Evolutionary conservation across 2,888 invertebrate species (phyloP), one percentile per base, ranked within the genome.

Genomic region (Epirrita christyi): DNA sequence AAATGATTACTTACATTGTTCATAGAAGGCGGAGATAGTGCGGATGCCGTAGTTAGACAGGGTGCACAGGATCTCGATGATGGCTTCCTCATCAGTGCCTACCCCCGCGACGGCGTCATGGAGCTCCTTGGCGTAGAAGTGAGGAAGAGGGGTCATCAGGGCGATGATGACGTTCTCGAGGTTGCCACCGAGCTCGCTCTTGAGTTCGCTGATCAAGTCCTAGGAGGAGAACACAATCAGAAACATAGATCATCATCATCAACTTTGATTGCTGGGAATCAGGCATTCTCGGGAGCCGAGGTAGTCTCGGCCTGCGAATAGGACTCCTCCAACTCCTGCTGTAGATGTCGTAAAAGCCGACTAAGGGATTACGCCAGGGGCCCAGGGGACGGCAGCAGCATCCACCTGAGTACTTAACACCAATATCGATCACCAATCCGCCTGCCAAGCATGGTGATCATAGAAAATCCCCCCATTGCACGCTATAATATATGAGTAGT

Each of bases 61-160:
- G 0, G 98, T 97, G 92, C 97, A 97, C 52, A 98, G 93, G 76
- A 98, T 97, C 89, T 98, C 98, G 65, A 98, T 97, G 76, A 98
- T 95, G 46, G 97, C 97, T 76, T 96, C 96, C 78, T 97, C 97
- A 73, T 97, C 97, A 14, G 98, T 98, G 49, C 98, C 98, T 43
- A 96, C 44, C 29, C 98, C 98, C 67, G 95, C 87, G 57, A 98
- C 96, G 47, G 98, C 98, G 77, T 97, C 95, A 77, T 97, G 96
- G 52, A 98, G 91, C 81, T 97, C 97, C 87, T 96, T 96, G 56
- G 98, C 98, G 88, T 98, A 97, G 92, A 96, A 98, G 86, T 97
- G 97, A 8, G 96, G 96, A 63, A 96, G 88, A 2, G 97, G 97
- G 2, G 97, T 97, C 97, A 98, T 97, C 65, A 98, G 91, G 0